Base-by-base conservation (phyloP, 2,113 vertebrate species). In the Illadopsis cleaveri region DNA sequence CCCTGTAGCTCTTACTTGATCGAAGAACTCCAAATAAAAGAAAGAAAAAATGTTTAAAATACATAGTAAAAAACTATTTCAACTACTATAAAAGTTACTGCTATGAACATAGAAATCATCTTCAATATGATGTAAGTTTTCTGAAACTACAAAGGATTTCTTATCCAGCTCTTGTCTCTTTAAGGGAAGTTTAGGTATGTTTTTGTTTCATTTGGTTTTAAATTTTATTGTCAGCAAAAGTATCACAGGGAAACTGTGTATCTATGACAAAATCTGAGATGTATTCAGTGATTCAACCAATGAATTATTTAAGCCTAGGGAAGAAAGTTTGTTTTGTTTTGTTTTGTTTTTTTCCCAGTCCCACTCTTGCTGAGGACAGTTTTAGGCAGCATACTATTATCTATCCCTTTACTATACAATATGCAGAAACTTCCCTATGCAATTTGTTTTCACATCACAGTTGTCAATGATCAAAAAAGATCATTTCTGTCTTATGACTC, bases 381-480 rank as follows among this genome's bases (percentile, higher is more conserved):
- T 94, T 69, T 73, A 93, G 37, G 60, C 31, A 78, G n/a, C 70
- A 82, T 61, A 69, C 14, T 82, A 50, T 93, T 95, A 94, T 82
- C 56, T 51, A 44, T 45, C 62, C 2, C 8, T 92, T 94, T 50
- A 31, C n/a, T 71, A 35, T 48, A 47, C 13, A 51, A 44, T 85
- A 47, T 56, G 17, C 17, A 86, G 62, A 90, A 88, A 92, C 60
- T 42, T 77, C 17, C 15, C 6, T 47, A 71, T 81, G 24, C 44
- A 96, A 91, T 65, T 94, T 95, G 81, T 93, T 96, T 97, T 97
- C 65, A 66, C 21, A 91, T 62, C 25, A 54, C 28, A 95, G 90
- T 71, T 66, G 33, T 91, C 73, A 86, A 68, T 82, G 65, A 66
- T 76, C 71, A 76, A 57, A 91, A 95, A 93, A 79, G 7, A 70